Conservation (phyloP, 2,113 vertebrate genomes). For the Uropsilus gracilis region DNA sequence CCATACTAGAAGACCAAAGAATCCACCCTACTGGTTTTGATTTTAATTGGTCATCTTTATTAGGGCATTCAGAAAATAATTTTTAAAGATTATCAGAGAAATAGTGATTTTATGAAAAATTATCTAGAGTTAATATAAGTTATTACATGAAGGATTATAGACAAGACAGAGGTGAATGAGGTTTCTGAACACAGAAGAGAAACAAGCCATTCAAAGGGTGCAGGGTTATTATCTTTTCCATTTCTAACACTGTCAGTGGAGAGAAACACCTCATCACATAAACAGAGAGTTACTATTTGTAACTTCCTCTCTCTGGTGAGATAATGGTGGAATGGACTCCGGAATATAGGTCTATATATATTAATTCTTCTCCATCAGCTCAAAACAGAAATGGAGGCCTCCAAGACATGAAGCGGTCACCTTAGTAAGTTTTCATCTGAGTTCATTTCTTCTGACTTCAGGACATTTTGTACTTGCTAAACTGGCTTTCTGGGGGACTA, state of each 20-base stretch:
- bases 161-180: not conserved
- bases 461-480: not conserved
- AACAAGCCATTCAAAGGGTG: not conserved
- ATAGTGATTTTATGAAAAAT: not conserved
- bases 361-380: conserved; percentile 39
- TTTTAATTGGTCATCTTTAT: not conserved
- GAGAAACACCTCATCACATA: conserved; percentile 16
- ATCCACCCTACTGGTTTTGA: not conserved
- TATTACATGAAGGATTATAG: not conserved
- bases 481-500: not conserved
- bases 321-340: conserved; percentile 29
- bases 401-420: conserved; percentile 24
- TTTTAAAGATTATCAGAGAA: not conserved
- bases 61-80: not conserved
- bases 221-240: not conserved
- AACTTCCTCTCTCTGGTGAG: conserved; percentile 14
- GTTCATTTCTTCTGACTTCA: conserved; percentile 3
- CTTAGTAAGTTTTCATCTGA: conserved; percentile 11
- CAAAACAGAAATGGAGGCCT: not conserved
- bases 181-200: not conserved
- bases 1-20: not conserved
- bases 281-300: too few relatives aligned
- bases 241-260: not conserved
- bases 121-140: not conserved
- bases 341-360: not conserved